Conservation (phyloP, 2,113 vertebrate genomes). For the Hippopotamus amphibius region DNA sequence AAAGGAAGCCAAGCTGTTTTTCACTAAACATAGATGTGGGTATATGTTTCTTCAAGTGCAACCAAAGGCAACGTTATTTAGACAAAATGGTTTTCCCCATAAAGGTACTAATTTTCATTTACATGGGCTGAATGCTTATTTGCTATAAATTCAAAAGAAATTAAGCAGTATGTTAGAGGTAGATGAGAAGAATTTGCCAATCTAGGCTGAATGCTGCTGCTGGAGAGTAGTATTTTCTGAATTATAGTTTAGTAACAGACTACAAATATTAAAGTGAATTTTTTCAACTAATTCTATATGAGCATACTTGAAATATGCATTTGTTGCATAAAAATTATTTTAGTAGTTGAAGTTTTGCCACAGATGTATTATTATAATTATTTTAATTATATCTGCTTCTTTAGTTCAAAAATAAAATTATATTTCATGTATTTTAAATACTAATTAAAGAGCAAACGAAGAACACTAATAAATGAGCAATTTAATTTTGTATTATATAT, state of each 20-base stretch:
- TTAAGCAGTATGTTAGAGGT: not conserved
- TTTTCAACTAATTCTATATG: not conserved
- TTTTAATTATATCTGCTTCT: not conserved
- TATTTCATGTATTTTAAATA: not conserved
- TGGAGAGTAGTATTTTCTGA: constrained; percentile 24
- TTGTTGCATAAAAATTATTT: constrained; percentile 21
- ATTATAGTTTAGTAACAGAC: not conserved
- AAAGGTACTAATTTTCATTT: not conserved
- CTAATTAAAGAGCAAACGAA: constrained; percentile 31
- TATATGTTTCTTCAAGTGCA: constrained; percentile 13
- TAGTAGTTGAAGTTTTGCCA: not conserved
- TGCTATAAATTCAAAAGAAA: constrained; percentile 51
- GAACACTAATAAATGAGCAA: not conserved
- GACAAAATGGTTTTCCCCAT: not conserved
- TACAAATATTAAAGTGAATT: not conserved
- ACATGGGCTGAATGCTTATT: not conserved
- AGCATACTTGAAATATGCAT: not conserved
- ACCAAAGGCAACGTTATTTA: not conserved
- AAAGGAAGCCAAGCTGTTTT: not conserved
- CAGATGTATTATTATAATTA: not conserved
- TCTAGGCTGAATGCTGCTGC: not conserved
- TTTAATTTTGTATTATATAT: not conserved
- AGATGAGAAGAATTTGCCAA: not conserved
- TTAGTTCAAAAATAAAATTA: constrained; percentile 29
- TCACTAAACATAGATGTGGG: not conserved